Evolutionary conservation across 2,888 invertebrate species (phyloP), one percentile per base, ranked within the genome.

Genomic region (Temnothorax rugatulus): DNA sequence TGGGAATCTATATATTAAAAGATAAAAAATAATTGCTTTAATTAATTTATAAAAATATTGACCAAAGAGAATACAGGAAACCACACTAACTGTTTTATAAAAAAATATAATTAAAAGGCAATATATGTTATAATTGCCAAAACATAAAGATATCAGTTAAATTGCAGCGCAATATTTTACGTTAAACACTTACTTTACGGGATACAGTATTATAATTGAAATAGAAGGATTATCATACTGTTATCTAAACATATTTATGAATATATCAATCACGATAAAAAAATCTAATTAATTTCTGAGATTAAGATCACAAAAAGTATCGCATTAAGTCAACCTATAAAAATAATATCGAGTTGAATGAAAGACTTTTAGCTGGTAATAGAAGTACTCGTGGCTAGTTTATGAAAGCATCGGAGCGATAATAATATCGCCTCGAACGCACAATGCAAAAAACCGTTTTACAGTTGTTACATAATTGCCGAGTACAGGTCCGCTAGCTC

Each of bases 391-490:
- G 9, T 3, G 21, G 34, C 13, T 57, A 68, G 5, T 69, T 77
- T 79, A 69, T 71, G 44, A 47, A 79, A 59, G 59, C 59, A 59
- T 79, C 79, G 2, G 66, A 25, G 29, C 21, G 69, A 79, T 79
- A 71, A 71, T 59, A 59, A 79, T 79, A 69, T 71, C 71, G 71
- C 21, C 44, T 54, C 66, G 11, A 47, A 75, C 29, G 54, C 57
- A 21, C 47, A 66, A 79, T 38, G 44, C 57, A 54, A 69, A 69
- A 47, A 68, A 59, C 21, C 34, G 34, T 71, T 79, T 79, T 71
- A 44, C 59, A 69, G 57, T 79, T 79, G 57, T 79, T 79, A 79
- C 57, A 69, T 79, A 79, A 79, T 69, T 68, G 34, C 34, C 34
- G 34, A 38, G 47, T 29, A 21, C 47, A 79, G 59, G 34, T 79